Evolutionary conservation across 2,113 vertebrate genomes (phyloP).

Genomic region (Nyctibius bracteatus): DNA sequence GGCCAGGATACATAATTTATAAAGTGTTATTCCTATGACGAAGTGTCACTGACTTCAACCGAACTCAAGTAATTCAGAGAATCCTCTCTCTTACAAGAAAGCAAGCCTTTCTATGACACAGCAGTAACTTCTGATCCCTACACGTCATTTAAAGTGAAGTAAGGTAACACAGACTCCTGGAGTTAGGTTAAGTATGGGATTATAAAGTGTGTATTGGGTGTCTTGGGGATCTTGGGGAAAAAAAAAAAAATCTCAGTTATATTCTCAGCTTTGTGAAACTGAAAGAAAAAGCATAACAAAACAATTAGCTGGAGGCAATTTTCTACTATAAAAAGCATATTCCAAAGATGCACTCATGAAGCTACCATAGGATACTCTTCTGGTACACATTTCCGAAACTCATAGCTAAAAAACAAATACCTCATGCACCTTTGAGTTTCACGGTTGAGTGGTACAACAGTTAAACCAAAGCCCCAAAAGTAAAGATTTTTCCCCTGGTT

Average conservation of each 20-base stretch:
- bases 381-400: background rate
- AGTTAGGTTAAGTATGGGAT: background rate
- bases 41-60: background rate
- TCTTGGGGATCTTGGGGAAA: background rate
- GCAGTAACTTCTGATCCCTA: background rate
- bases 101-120: background rate
- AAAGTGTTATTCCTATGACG: background rate
- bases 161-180: background rate
- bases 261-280: background rate
- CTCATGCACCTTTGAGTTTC: background rate
- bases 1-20: background rate
- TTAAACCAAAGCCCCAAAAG: background rate
- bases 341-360: background rate
- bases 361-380: background rate
- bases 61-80: background rate
- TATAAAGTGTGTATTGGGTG: background rate
- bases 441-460: background rate
- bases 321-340: background rate
- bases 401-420: background rate
- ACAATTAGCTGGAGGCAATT: background rate
- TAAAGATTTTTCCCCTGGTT: background rate
- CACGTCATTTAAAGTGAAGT: background rate
- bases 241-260: background rate
- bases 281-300: background rate
- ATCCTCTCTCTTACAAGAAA: background rate